Evolutionary conservation across 2,113 vertebrate species (phyloP), one percentile per base, ranked within the genome.

Genomic region (Sturnira hondurensis): DNA sequence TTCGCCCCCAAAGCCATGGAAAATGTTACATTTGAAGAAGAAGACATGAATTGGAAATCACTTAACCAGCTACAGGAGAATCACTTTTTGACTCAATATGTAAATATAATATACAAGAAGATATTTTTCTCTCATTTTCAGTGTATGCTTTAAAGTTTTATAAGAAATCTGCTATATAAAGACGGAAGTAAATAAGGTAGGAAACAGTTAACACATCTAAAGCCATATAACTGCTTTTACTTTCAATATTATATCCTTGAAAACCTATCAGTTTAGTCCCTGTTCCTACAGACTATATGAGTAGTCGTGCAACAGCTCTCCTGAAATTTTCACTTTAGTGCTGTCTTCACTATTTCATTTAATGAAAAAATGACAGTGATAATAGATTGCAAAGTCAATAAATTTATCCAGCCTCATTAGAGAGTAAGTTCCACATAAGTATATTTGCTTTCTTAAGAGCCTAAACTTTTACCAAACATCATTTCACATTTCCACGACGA

Each of bases 91-190:
- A 81, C 97, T 96, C 82, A 87, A 6, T 56, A 91, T 96, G 61
- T 91, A 97, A 97, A 96, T 91, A 45, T 20, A 63, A 92, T 95
- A 91, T 70, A 80, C 81, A 92, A n/a, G 50, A 93, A 95, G 71
- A 93, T 93, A 90, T 84, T 63, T 94, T 63, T 94, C 94, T 87
- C 94, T 93, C 89, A 96, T 95, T 93, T 89, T 94, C 89, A 96
- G 58, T 80, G 81, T 36, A 95, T 94, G 63, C 52, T 96, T 98
- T 97, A 93, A 93, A 95, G 97, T 97, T 94, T 97, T 96, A 94
- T 96, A 96, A 94, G 96, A 97, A 98, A 97, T 93, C 13, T 63
- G 70, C 26, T 61, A 26, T n/a, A 33, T 90, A 89, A 97, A 67
- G 74, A 61, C 82, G 16, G 58, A 77, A 91, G n/a, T 68, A 8